Base-by-base conservation (phyloP, 2,797 vertebrate species). In the Microctenopoma lineatum region DNA sequence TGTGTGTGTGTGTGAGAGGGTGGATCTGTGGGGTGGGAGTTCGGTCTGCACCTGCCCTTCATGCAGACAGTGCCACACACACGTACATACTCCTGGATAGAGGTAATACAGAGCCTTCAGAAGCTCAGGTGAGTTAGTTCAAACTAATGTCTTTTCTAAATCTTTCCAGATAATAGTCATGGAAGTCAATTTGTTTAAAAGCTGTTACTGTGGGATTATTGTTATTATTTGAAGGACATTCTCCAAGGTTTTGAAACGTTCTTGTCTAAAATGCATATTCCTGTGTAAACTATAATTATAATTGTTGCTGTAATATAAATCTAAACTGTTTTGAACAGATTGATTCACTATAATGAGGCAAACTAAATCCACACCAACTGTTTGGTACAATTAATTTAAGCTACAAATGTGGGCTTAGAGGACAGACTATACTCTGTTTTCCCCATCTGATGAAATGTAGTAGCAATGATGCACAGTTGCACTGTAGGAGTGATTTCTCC, bases 91-190 rank as follows among this genome's bases (percentile, higher is more conserved):
- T 85, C 82, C 77, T 74, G 72, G 29, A 53, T 52, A 59, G 82
- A 80, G 61, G 60, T 62, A 6, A 71, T 14, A 73, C 77, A 79
- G 66, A 79, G 69, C 32, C 62, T 76, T 83, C 74, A 57, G 63
- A 68, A 68, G 45, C 67, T 68, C 77, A 89, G 90, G 94, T 94
- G 75, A 91, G 93, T 21, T 75, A 21, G n/a, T 52, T 21, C 21
- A 21, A n/a, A 26, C 18, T 32, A 5, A 61, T 77, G 5, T 10
- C 63, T 79, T 74, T 4, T 1, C 64, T 7, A 48, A 16, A 51
- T 32, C 59, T 3, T 16, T 4, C 29, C 54, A 75, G 36, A 5
- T 55, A 66, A 63, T 55, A 1, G 26, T 48, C 4, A 9, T 36
- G 5, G 12, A 61, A 66, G 46, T 45, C n/a, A 32, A 15, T 58